Percentiles rank a stretch among this genome's conserved stretches.
phyloP scores from a whole-genome alignment of 2,797 vertebrate genomes.

The Phrynocephalus vlangalii region DNA sequence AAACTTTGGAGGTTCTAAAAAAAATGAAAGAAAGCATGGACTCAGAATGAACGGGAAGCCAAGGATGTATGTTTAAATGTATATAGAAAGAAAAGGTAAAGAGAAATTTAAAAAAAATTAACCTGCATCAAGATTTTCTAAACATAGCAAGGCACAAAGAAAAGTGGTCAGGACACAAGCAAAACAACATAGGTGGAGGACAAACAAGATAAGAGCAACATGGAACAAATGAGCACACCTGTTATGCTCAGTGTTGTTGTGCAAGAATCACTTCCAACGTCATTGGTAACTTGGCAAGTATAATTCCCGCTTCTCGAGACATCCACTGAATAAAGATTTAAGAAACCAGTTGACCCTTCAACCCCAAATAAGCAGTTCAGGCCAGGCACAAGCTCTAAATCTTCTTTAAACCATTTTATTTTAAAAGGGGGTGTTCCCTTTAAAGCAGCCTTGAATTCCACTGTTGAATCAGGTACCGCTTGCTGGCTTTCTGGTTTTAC shows the following conservation, averaged over 20 bases:
- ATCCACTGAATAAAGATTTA: slow-evolving; percentile 93
- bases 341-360: slow-evolving; percentile 90
- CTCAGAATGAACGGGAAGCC: slow-evolving; percentile 33
- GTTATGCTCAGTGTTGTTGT: slow-evolving; percentile 89
- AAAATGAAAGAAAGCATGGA: slow-evolving; percentile 81
- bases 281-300: slow-evolving; percentile 95
- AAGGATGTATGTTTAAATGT: slow-evolving; percentile 36
- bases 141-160: slow-evolving; percentile 14
- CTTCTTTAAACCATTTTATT: slow-evolving; percentile 97
- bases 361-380: slow-evolving; percentile 91
- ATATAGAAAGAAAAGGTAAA: slow-evolving; percentile 1
- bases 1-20: slow-evolving; percentile 97
- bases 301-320: slow-evolving; percentile 89
- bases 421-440: slow-evolving; percentile 94
- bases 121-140: not conserved
- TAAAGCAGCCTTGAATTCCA: slow-evolving; percentile 91
- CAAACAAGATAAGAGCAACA: slow-evolving; percentile 54
- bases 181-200: slow-evolving; percentile 40
- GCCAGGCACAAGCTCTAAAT: slow-evolving; percentile 90
- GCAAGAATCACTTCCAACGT: slow-evolving; percentile 93
- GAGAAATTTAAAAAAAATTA: not conserved
- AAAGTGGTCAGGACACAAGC: slow-evolving; percentile 4
- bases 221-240: slow-evolving; percentile 85
- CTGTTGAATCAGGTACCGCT: slow-evolving; percentile 88
- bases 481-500: slow-evolving; percentile 87